These are phyloP conservation scores for Chelonia mydas DNA, from an alignment of 2,797 vertebrate species.

Conservation along the genomic window DNA sequence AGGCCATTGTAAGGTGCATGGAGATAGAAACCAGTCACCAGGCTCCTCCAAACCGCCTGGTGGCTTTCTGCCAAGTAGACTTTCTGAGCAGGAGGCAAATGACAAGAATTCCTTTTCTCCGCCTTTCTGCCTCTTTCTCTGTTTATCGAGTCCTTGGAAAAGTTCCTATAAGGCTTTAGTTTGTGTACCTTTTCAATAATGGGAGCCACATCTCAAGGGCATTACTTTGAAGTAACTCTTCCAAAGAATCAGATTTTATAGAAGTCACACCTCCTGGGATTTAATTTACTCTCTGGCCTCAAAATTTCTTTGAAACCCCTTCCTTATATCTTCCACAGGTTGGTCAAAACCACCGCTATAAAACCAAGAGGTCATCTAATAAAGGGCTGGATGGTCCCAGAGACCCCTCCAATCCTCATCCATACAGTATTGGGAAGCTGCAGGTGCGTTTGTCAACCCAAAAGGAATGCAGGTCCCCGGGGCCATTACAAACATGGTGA, in stretches of 20 bases:
- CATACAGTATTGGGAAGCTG: not conserved
- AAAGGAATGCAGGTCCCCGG: not conserved
- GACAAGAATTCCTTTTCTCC: accelerated
- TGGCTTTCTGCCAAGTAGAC: not conserved
- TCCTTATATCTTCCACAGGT: not conserved
- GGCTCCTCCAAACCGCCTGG: not conserved
- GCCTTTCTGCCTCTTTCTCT: not conserved
- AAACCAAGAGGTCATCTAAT: not conserved
- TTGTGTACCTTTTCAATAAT: not conserved
- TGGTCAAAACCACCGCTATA: accelerated
- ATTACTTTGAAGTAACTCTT: not conserved
- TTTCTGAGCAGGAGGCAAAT: accelerated
- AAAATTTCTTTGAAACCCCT: not conserved
- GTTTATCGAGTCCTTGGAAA: not conserved
- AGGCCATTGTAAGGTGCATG: not conserved
- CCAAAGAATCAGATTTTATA: not conserved
- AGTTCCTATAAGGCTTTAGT: not conserved
- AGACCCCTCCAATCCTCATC: constrained; percentile 4
- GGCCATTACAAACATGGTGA: not conserved
- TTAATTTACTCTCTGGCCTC: not conserved
- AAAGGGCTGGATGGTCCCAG: not conserved
- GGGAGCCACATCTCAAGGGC: not conserved
- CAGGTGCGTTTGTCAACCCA: not conserved
- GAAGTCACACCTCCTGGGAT: not conserved
- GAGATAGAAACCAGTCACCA: not conserved